phyloP scores from a whole-genome alignment of 2,797 vertebrate genomes.

The Lutjanus campechanus region DNA sequence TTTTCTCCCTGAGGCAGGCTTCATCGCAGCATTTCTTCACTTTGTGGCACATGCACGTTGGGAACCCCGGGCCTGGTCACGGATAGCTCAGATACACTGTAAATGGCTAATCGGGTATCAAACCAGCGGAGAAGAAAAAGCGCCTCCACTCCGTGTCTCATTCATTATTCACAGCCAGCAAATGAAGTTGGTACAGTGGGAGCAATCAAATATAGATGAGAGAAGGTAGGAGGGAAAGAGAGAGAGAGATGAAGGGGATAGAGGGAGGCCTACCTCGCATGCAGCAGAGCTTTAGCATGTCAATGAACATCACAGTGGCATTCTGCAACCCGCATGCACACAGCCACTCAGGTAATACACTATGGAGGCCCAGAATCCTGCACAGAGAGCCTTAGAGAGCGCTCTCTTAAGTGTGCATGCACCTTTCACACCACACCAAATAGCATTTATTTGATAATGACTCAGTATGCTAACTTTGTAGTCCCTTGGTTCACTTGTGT shows the following conservation, averaged over 20 bases:
- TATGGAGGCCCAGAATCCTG: slow-evolving; percentile 24
- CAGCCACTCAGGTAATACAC: slow-evolving; percentile 34
- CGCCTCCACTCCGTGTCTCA: slow-evolving; percentile 81
- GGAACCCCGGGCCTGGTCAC: slow-evolving; percentile 66
- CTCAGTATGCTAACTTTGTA: slow-evolving; percentile 13
- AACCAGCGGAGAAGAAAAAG: slow-evolving; percentile 79
- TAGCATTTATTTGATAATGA: slow-evolving; percentile 32
- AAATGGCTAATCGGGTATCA: slow-evolving; percentile 80
- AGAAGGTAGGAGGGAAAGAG: slow-evolving; percentile 71
- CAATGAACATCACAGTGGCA: slow-evolving; percentile 57
- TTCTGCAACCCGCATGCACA: slow-evolving; percentile 51
- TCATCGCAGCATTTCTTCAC: slow-evolving; percentile 22
- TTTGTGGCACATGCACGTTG: slow-evolving; percentile 47
- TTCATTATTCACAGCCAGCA: slow-evolving; percentile 86
- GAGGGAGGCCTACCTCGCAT: slow-evolving; percentile 67
- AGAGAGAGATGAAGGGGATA: slow-evolving; percentile 63
- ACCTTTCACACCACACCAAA: slow-evolving; percentile 27
- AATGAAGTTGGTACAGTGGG: slow-evolving; percentile 87
- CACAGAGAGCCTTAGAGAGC: slow-evolving; percentile 11
- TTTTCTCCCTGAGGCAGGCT: slow-evolving; percentile 3
- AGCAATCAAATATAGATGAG: slow-evolving; percentile 88
- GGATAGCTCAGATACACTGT: slow-evolving; percentile 68
- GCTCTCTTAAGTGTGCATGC: not conserved
- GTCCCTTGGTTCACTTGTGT: slow-evolving; percentile 26
- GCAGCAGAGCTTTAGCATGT: slow-evolving; percentile 68